A percentile compares a stretch with the other conserved stretches of the same genome.
These are phyloP conservation scores for Myotis davidii DNA, from an alignment of 2,113 vertebrate species.

Conservation along the genomic window DNA sequence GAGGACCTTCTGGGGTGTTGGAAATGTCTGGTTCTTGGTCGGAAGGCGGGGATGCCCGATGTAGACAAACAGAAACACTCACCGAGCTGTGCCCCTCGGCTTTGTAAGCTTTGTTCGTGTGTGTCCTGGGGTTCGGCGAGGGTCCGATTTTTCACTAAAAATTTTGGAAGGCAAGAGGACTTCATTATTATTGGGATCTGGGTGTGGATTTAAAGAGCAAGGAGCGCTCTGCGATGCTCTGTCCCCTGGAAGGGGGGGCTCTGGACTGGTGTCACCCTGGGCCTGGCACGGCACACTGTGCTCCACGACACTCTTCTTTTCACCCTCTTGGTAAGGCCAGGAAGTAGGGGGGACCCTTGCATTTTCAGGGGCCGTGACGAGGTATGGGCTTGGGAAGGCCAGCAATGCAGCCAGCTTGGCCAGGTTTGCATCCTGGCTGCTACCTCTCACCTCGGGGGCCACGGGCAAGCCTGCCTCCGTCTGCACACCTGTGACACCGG, in stretches of 20 bases:
- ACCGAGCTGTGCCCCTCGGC: neutral
- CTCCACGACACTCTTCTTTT: accelerated
- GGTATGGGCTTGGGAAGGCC: neutral
- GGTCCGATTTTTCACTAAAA: neutral
- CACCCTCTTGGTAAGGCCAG: neutral
- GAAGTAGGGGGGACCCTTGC: neutral
- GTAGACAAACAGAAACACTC: neutral
- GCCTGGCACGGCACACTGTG: neutral
- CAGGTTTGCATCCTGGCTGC: neutral
- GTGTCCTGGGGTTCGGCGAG: neutral
- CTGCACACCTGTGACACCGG: neutral
- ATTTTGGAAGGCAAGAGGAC: neutral
- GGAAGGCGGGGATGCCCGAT: neutral
- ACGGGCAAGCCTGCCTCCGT: neutral
- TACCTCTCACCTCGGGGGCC: neutral
- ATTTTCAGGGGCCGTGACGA: neutral
- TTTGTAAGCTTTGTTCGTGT: accelerated
- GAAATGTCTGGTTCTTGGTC: neutral
- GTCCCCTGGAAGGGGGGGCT: neutral
- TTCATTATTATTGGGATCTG: neutral
- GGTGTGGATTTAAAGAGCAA: neutral
- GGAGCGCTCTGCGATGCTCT: neutral
- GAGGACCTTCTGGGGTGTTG: neutral
- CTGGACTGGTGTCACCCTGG: too few relatives aligned
- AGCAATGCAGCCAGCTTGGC: neutral